These are phyloP conservation scores for Cyanoramphus novaezelandiae DNA, from an alignment of 2,113 vertebrate species.

Conservation along the genomic window DNA sequence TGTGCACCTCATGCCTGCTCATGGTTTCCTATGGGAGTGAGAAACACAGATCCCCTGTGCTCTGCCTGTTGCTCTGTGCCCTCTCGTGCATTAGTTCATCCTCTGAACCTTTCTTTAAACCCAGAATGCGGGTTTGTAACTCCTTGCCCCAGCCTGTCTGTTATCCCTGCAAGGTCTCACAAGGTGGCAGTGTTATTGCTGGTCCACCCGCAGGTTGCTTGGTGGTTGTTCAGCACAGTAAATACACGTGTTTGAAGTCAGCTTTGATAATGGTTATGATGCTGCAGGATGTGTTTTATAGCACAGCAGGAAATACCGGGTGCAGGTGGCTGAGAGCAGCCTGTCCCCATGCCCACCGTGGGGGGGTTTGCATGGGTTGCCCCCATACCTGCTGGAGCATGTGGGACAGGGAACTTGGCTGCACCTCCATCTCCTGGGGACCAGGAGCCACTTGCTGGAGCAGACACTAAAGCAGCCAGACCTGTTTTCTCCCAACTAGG, in stretches of 20 bases:
- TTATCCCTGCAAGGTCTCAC: slow-evolving; percentile 15
- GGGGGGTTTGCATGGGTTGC: not conserved
- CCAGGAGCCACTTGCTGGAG: not conserved
- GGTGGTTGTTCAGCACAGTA: not conserved
- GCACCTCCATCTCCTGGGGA: not conserved
- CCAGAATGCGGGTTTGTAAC: not conserved
- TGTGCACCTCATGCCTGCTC: not conserved
- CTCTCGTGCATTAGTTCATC: not conserved
- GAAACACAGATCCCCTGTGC: rapidly evolving
- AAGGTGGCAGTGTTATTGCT: slow-evolving; percentile 31
- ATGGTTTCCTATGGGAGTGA: rapidly evolving
- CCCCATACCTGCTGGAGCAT: not conserved
- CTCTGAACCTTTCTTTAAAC: not conserved
- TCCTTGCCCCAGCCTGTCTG: not conserved
- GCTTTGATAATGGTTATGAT: not conserved
- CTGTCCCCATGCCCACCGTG: rapidly evolving
- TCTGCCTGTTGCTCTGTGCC: not conserved
- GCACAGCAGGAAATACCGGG: not conserved
- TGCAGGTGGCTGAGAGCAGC: not conserved
- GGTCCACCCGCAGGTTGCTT: not conserved
- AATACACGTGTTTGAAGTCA: not conserved
- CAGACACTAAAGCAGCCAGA: not conserved
- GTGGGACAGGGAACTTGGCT: not conserved
- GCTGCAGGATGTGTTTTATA: not conserved
- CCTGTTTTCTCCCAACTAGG: not conserved